Base-by-base conservation (phyloP, 2,113 vertebrate genomes). In the Apaloderma vittatum region DNA sequence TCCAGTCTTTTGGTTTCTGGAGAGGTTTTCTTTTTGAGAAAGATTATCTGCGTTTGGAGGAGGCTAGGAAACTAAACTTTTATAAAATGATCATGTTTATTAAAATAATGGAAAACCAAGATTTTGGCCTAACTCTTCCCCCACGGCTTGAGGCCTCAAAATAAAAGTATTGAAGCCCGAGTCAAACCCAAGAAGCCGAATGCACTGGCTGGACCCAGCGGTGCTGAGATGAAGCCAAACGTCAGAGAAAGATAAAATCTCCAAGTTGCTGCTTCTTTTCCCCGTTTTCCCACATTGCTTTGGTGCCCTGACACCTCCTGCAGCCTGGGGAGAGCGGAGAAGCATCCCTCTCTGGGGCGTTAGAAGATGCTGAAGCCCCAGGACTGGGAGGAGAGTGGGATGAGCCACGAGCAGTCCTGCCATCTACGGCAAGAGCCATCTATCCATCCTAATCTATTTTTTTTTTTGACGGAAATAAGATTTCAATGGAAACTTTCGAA, bases 271-370 rank as follows among this genome's bases (percentile, higher is more conserved):
- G n/a, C 59, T 51, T 55, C 12, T 58, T 70, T 21, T 86, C 51
- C 40, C 12, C 2, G 8, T 78, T 91, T 84, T 77, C 2, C 17
- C 11, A 0, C 0, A 3, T 13, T 54, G 18, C 8, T 2, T 32
- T 5, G 23, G 17, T 43, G 48, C 22, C 16, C 54, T 18, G 17
- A n/a, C 0, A 0, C 62, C 46, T 29, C 1, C 2, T 1, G 0
- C n/a, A 74, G 61, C 34, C 12, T 8, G 1, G 27, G 16, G 9
- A 62, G 24, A 36, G 61, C 30, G 4, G 15, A 43, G 22, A 87
- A 62, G 2, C 6, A 5, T 23, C 15, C 75, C 9, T 16, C 49
- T 20, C 49, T 5, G 2, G 23, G 12, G 1, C 15, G 30, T 17
- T 34, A 4, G 13, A 48, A n/a, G 77, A 21, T 27, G 51, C 73